A percentile compares a stretch with the other conserved stretches of the same genome.
Conservation (phyloP, 2,113 vertebrate species). For the Aleadryas rufinucha region DNA sequence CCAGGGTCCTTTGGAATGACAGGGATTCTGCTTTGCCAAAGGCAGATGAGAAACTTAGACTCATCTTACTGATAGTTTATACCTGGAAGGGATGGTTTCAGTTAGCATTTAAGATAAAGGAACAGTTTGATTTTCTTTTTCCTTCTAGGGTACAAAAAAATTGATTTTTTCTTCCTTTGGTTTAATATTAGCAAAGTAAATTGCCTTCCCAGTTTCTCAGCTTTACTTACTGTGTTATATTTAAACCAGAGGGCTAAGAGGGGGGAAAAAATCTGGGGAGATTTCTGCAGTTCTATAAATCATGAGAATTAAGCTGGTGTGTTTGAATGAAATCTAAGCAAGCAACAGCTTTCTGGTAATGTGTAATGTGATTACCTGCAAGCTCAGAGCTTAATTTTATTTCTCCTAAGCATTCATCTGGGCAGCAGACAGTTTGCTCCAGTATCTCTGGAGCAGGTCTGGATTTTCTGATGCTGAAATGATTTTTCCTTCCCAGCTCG, state of each 20-base stretch:
- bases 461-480: constrained; percentile 4
- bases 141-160: neutral
- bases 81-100: neutral
- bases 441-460: neutral
- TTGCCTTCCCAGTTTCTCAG: neutral
- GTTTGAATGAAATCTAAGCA: neutral
- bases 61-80: neutral
- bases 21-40: neutral
- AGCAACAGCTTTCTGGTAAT: constrained; percentile 22
- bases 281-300: constrained; percentile 28
- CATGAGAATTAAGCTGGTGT: neutral
- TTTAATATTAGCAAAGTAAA: constrained; percentile 18
- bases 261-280: neutral
- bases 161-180: neutral
- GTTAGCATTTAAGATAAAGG: neutral
- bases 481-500: neutral
- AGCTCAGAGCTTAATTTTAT: constrained; percentile 10
- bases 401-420: neutral
- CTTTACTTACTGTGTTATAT: neutral
- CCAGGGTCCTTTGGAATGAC: neutral
- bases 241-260: neutral
- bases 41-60: neutral
- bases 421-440: neutral
- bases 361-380: constrained; percentile 26
- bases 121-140: neutral